A percentile compares a stretch with the other conserved stretches of the same genome.
Evolutionary conservation across 2,113 vertebrate species (phyloP).

Genomic region (Ophiodon elongatus): DNA sequence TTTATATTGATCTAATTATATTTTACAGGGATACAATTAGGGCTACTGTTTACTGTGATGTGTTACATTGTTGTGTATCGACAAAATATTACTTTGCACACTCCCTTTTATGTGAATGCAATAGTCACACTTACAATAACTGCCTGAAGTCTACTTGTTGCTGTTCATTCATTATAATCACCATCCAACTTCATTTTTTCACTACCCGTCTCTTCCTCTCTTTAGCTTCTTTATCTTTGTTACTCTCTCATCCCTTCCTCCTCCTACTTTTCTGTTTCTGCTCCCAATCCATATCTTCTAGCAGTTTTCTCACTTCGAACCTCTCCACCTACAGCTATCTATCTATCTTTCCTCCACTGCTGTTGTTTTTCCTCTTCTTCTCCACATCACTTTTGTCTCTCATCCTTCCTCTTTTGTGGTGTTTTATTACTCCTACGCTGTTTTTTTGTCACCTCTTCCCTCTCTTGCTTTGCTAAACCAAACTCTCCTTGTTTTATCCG

Average conservation of each 20-base stretch:
- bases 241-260: conserved; percentile 20
- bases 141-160: not conserved
- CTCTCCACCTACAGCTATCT: not conserved
- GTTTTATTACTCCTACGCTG: conserved; percentile 10
- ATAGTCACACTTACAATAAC: not conserved
- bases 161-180: conserved; percentile 21
- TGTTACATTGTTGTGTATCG: not conserved
- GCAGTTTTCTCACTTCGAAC: conserved; percentile 17
- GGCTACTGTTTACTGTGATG: not conserved
- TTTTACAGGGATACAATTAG: not conserved
- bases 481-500: conserved; percentile 17
- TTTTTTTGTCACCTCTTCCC: not conserved
- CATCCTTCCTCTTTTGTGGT: conserved; percentile 4
- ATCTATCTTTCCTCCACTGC: conserved; percentile 12
- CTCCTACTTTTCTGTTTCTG: conserved; percentile 26
- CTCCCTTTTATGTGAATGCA: not conserved
- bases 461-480: conserved; percentile 1
- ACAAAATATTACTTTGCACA: not conserved
- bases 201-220: not conserved
- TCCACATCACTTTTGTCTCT: conserved; percentile 12
- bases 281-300: conserved; percentile 39
- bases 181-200: conserved; percentile 8
- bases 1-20: not conserved
- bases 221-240: conserved; percentile 33
- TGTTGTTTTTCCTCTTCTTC: not conserved